A percentile compares a stretch with the other conserved stretches of the same genome.
Conservation (phyloP, 2,888 invertebrate genomes). For the Philonicus albiceps region DNA sequence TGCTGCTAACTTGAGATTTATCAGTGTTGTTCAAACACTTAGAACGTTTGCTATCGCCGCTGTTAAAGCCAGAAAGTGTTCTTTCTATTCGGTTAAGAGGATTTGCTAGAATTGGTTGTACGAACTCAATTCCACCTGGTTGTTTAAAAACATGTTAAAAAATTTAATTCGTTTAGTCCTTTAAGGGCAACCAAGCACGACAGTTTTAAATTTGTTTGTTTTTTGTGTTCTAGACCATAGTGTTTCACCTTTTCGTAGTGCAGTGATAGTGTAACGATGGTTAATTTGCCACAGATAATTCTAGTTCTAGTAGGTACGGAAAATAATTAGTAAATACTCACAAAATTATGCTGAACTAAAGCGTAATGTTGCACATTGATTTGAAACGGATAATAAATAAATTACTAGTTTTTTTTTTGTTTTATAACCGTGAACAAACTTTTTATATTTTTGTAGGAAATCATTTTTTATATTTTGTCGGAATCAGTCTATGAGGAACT, state of each 20-base stretch:
- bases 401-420: neutral
- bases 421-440: neutral
- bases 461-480: neutral
- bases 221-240: neutral
- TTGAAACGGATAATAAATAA: neutral
- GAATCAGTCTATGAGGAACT: neutral
- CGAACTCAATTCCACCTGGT: neutral
- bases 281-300: neutral
- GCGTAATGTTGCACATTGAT: neutral
- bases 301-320: neutral
- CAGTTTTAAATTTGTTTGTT: neutral
- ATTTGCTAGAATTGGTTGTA: neutral
- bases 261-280: neutral
- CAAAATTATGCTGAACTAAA: neutral
- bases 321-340: neutral
- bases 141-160: neutral
- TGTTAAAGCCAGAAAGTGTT: neutral
- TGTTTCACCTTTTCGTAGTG: neutral
- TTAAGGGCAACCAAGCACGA: neutral
- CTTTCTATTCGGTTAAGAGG: neutral
- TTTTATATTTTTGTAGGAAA: neutral
- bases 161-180: neutral
- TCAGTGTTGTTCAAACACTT: constrained; percentile 17
- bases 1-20: constrained; percentile 33
- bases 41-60: constrained; percentile 24